These are phyloP conservation scores for Onthophagus sagittarius DNA, from an alignment of 2,888 invertebrate genomes.

Conservation along the genomic window DNA sequence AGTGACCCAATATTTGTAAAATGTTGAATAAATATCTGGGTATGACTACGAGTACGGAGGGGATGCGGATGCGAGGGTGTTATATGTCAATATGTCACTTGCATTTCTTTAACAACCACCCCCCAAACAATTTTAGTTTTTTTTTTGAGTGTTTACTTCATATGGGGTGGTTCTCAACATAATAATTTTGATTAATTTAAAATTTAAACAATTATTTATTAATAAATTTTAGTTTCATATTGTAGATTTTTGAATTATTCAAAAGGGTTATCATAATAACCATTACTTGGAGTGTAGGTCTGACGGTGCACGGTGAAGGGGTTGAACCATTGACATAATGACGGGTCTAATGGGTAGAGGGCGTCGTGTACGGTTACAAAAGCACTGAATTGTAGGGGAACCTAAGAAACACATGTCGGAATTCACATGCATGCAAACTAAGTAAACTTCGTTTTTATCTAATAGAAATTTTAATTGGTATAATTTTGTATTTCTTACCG, in stretches of 20 bases:
- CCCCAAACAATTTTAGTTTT: background rate
- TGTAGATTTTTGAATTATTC: background rate
- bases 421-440: constrained; percentile 1
- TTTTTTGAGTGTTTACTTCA: constrained; percentile 17
- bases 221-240: no score
- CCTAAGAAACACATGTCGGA: background rate
- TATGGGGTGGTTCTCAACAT: constrained; percentile 6
- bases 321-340: constrained; percentile 47
- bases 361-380: constrained; percentile 25
- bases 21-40: background rate
- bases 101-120: background rate
- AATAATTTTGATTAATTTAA: background rate
- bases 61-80: background rate
- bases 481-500: constrained; percentile 60
- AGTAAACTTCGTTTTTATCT: background rate
- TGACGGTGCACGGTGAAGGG: constrained; percentile 24
- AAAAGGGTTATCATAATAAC: constrained; percentile 6
- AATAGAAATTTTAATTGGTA: no score
- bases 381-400: constrained; percentile 3
- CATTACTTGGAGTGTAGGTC: background rate
- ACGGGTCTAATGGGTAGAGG: constrained; percentile 48
- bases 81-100: background rate
- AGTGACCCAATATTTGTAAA: background rate
- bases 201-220: no score
- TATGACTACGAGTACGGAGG: background rate